A percentile compares a stretch with the other conserved stretches of the same genome.
These are phyloP conservation scores for Anguilla japonica DNA, from an alignment of 2,113 vertebrate genomes.

Conservation along the genomic window DNA sequence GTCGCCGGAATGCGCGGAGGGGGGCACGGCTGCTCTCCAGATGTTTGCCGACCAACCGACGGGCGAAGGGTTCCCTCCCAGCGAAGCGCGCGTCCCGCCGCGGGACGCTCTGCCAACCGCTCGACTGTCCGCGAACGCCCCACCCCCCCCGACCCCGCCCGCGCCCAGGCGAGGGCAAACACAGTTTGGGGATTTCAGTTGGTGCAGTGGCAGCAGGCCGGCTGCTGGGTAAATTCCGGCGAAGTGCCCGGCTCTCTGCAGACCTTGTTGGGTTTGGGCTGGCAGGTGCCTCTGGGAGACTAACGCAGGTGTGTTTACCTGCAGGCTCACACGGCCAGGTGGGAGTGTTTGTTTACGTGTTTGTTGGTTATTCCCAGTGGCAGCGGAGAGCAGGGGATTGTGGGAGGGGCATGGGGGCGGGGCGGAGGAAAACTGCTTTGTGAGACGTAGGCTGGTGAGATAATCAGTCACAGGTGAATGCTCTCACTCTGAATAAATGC, in stretches of 20 bases:
- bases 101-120: not conserved
- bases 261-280: too few species aligned
- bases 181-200: not conserved
- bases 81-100: not conserved
- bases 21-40: not conserved
- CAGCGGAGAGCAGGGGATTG: not conserved
- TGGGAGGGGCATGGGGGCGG: too few species aligned
- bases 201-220: not conserved
- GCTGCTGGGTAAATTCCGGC: not conserved
- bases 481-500: not conserved
- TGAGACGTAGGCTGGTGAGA: not conserved
- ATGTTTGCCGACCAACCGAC: not conserved
- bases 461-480: not conserved
- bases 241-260: not conserved
- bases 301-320: conserved; percentile 10
- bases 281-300: not conserved
- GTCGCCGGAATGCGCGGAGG: not conserved
- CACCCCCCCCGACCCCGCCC: not conserved
- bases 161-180: not conserved
- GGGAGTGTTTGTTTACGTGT: conserved; percentile 3
- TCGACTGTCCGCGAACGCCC: not conserved
- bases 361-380: not conserved
- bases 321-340: not conserved
- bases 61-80: not conserved
- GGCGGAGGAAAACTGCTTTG: not conserved